A percentile compares a stretch with the other conserved stretches of the same genome.
Evolutionary conservation across 2,888 invertebrate species (phyloP).

Genomic region (Allacma fusca): DNA sequence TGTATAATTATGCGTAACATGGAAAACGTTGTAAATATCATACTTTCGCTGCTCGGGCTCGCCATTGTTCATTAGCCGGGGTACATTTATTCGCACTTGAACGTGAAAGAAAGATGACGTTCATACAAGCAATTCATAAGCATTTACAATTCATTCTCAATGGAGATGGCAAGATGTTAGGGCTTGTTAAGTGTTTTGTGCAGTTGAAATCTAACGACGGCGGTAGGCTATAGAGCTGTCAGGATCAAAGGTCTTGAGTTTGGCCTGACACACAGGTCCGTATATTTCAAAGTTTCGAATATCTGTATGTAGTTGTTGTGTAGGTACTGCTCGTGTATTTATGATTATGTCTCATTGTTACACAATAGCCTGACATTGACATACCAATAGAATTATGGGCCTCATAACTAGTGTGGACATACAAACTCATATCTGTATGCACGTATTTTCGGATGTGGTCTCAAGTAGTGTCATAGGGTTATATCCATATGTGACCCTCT

Average conservation of each 20-base stretch:
- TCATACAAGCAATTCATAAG: not conserved
- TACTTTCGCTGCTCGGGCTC: not conserved
- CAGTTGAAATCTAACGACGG: not conserved
- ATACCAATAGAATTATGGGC: not conserved
- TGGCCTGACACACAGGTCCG: no score
- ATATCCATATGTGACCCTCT: no score
- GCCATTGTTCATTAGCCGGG: not conserved
- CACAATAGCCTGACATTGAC: not conserved
- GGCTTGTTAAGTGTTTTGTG: not conserved
- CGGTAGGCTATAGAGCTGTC: not conserved
- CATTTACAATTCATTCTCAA: slow-evolving; percentile 8
- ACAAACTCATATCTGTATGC: no score
- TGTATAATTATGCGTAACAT: not conserved
- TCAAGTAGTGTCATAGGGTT: no score
- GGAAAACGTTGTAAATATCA: not conserved
- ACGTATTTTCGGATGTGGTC: no score
- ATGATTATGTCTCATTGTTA: slow-evolving; percentile 4
- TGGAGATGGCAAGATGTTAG: not conserved
- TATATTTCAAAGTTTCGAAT: no score
- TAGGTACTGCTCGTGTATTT: not conserved
- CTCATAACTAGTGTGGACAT: not conserved
- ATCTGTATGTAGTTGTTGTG: no score
- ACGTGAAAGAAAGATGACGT: slow-evolving; percentile 5
- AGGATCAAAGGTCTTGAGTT: slow-evolving; percentile 9
- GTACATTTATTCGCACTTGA: not conserved